Base-by-base conservation (phyloP, 2,888 invertebrate genomes). In the Magallana nippona region DNA sequence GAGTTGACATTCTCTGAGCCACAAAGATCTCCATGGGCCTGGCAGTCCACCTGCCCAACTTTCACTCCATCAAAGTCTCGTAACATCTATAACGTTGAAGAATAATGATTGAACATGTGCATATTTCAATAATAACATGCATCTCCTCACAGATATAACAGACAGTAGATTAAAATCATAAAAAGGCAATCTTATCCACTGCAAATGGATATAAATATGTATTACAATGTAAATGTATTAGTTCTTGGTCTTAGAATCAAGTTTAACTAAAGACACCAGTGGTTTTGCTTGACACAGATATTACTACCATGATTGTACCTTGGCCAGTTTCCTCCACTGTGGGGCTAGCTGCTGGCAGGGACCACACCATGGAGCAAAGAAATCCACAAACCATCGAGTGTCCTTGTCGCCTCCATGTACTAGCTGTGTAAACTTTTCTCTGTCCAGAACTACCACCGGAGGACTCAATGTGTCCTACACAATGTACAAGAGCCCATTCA, bases 351-450 rank as follows among this genome's bases (percentile, higher is more conserved):
- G 95, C 90, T 96, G 96, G 92, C 97, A 97, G 0, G 96, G 96
- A 1, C 96, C 96, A 94, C 97, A 97, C 96, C 96, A 96, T 0
- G 96, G 96, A 15, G 96, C 96, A 92, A 95, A 96, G 94, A 96
- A 97, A 94, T 96, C 96, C 2, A 97, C 95, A 44, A 96, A 92
- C 96, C 96, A 96, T 5, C 96, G 93, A 85, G 96, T 95, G 79
- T 95, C 94, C 11, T 92, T 91, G 1, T 95, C 94, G 90, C 96
- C 96, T 55, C 95, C 93, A 17, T 94, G 93, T 56, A 97, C 95
- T 27, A 91, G 93, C 27, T 94, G 89, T 71, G 95, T 93, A 91
- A 96, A 97, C 78, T 94, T 95, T 32, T 94, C 93, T 15, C 94
- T 94, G 79, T 95, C 95, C 83, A 97, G 94, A 63, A 93, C 94